A percentile compares a stretch with the other conserved stretches of the same genome.
Evolutionary conservation across 1,140 invertebrate genomes (phyloP).

Genomic region (Mactra quadrangularis): DNA sequence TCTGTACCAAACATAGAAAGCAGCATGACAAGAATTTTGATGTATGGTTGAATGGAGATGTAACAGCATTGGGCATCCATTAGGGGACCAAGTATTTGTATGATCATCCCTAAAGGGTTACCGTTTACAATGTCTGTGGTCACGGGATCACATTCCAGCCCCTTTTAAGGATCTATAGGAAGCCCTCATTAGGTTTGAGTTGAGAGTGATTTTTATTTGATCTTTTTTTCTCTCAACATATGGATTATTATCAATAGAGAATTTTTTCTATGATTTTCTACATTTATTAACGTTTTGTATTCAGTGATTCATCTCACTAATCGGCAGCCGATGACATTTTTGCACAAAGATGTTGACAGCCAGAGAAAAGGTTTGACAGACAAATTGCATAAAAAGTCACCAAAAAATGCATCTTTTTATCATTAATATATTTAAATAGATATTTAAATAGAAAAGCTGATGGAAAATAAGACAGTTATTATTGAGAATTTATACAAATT

Average conservation of each 20-base stretch:
- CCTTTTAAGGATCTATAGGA: conserved; percentile 14
- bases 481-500: conserved; percentile 1
- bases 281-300: conserved; percentile 29
- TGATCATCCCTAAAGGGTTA: background rate
- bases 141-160: background rate
- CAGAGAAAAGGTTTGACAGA: no score
- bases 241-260: conserved; percentile 44
- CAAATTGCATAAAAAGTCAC: no score
- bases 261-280: conserved; percentile 52
- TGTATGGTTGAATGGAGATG: conserved; percentile 7
- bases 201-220: conserved; percentile 38
- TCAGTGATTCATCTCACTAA: conserved; percentile 38
- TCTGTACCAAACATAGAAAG: conserved; percentile 40
- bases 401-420: no score
- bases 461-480: no score
- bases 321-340: conserved; percentile 30
- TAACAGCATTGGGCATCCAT: conserved; percentile 18
- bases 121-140: conserved; percentile 27
- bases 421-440: no score
- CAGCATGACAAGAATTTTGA: conserved; percentile 38
- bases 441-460: no score
- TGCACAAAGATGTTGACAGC: no score
- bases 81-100: conserved; percentile 44
- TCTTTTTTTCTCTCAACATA: conserved; percentile 31
- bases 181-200: background rate